Evolutionary conservation across 2,888 invertebrate genomes (phyloP).

Genomic region (Dasysyrphus albostriatus): DNA sequence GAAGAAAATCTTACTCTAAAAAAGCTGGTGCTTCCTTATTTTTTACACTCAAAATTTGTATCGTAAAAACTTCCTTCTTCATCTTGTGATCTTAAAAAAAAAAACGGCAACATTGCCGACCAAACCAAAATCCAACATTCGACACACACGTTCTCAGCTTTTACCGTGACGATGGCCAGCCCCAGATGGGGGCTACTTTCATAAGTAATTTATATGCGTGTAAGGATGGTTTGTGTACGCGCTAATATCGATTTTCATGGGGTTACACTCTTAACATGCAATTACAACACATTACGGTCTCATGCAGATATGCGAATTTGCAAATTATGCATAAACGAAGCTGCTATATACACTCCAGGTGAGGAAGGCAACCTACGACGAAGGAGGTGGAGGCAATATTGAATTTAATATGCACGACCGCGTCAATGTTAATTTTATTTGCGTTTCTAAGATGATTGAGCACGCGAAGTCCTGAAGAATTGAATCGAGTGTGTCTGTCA

Average conservation of each 20-base stretch:
- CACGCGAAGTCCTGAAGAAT: constrained; percentile 65
- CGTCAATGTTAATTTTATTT: constrained; percentile 75
- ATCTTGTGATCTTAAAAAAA: too few species aligned
- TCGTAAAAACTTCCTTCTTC: too few species aligned
- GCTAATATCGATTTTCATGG: constrained; percentile 73
- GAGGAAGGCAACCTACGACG: constrained; percentile 17
- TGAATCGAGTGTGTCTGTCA: constrained; percentile 62
- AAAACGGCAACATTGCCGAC: not conserved
- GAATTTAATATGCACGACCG: constrained; percentile 65
- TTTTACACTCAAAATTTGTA: too few species aligned
- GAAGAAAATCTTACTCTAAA: too few species aligned
- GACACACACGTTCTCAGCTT: constrained; percentile 9
- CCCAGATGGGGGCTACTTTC: constrained; percentile 28
- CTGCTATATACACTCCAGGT: constrained; percentile 32
- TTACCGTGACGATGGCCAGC: not conserved
- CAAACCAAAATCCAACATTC: not conserved
- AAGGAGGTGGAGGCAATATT: constrained; percentile 37
- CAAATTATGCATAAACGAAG: constrained; percentile 42
- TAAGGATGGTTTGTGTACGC: constrained; percentile 65
- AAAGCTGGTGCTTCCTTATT: too few species aligned
- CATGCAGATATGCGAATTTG: constrained; percentile 42
- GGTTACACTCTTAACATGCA: constrained; percentile 70
- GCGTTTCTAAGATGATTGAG: constrained; percentile 70
- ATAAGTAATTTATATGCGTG: constrained; percentile 57
- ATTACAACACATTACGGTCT: constrained; percentile 69